Base-by-base conservation (phyloP, 1,140 invertebrate species). In the Atopsyche davidsoni region DNA sequence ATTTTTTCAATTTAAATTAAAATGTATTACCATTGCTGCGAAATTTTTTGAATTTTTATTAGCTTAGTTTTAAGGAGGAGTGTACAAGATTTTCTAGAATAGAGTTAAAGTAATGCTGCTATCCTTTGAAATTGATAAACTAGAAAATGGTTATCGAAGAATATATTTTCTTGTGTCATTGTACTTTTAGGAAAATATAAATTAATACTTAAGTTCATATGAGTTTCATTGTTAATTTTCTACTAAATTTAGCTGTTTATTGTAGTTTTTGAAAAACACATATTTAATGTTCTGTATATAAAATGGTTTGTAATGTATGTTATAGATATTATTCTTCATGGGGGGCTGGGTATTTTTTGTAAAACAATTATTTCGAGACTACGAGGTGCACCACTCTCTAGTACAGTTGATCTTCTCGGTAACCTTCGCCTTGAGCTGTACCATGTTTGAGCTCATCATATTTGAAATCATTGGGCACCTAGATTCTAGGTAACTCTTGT, bases 401-500 rank as follows among this genome's bases (percentile, higher is more conserved):
- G 93, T 99, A 4, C 91, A 98, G 66, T 71, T 98, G 2, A 92
- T 98, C 61, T 99, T 99, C 70, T 96, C 95, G 1, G 80, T 89
- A 4, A 99, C 95, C 31, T 96, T 99, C 69, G 87, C 96, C 3
- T 71, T 99, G 2, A 99, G 96, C 11, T 98, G 96, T 66, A 97
- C 93, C 3, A 96, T 99, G 92, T 99, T 99, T 75, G 96, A 99
- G 68, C 76, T 99, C 18, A 98, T 99, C 53, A 99, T 99, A 67
- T 99, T 99, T 78, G 97, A 99, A 78, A 99, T 99, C 64, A 73
- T 98, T 41, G 95, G 87, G 34, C 81, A 97, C 53, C 71, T 99
- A 47, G 90, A 96, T 64, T 68, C 69, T 40, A 73, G 70, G 72
- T 74, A 56, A n/a, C n/a, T n/a, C n/a, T n/a, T n/a, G n/a, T n/a